A percentile compares a stretch with the other conserved stretches of the same genome.
Evolutionary conservation across 1,140 invertebrate species (phyloP).

Genomic region (Frieseomelitta varia): DNA sequence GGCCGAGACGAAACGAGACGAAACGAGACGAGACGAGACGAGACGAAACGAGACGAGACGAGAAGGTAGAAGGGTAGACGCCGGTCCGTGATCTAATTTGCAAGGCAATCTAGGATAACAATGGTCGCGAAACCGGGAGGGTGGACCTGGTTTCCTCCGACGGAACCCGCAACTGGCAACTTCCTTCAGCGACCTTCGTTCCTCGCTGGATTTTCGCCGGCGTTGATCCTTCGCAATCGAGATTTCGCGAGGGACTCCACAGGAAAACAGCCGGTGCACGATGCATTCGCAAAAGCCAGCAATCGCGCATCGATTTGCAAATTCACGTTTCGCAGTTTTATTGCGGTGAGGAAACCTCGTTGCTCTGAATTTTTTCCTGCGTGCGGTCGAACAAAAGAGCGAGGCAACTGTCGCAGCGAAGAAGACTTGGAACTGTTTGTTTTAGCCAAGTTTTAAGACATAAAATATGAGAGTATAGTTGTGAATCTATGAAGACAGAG

Average conservation of each 20-base stretch:
- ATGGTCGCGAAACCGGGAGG: conserved; percentile 45
- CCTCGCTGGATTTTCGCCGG: background rate
- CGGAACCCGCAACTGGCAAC: conserved; percentile 6
- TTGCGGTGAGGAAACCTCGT: background rate
- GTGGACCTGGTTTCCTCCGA: conserved; percentile 7
- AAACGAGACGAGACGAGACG: conserved; percentile 9
- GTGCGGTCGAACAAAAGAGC: too few species aligned
- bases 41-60: background rate
- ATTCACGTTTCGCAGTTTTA: too few species aligned
- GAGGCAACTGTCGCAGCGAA: too few species aligned
- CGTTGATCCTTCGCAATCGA: background rate
- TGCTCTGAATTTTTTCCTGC: background rate
- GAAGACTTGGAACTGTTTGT: too few species aligned
- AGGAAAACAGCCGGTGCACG: background rate
- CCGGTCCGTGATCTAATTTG: conserved; percentile 67
- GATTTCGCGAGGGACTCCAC: background rate
- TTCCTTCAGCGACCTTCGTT: background rate
- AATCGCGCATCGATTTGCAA: background rate
- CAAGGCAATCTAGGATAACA: conserved; percentile 70
- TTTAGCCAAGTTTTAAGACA: too few species aligned
- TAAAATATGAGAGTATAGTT: too few species aligned
- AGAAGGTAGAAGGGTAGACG: conserved; percentile 18
- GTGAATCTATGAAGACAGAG: too few species aligned
- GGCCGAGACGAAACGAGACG: conserved; percentile 3
- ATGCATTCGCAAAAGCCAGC: too few species aligned